Evolutionary conservation across 2,797 vertebrate genomes (phyloP).

Genomic region (Chelon labrosus): DNA sequence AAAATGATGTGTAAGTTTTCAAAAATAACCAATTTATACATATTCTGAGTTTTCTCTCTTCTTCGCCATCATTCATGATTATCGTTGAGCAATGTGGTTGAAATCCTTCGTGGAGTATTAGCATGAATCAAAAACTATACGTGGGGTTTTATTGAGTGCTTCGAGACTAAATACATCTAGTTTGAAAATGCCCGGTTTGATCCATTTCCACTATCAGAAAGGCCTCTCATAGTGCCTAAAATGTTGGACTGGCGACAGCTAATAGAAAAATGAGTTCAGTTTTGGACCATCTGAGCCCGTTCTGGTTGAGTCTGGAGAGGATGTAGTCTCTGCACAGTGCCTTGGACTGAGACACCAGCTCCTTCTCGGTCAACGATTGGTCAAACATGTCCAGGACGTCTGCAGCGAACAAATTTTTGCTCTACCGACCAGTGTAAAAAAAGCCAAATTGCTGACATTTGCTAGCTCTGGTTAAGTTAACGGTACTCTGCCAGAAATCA

Average conservation of each 20-base stretch:
- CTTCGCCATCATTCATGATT: neutral
- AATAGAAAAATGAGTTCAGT: conserved; percentile 82
- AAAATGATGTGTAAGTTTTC: conserved; percentile 2
- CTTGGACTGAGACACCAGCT: conserved; percentile 95
- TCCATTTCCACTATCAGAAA: no score
- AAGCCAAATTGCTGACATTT: no score
- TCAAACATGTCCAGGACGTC: conserved; percentile 95
- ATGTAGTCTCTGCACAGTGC: conserved; percentile 95
- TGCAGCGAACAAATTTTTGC: conserved; percentile 83
- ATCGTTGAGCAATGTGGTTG: neutral
- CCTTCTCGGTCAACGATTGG: conserved; percentile 91
- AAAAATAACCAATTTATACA: neutral
- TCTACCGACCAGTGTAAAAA: no score
- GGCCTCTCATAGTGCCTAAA: no score
- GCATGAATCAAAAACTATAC: neutral
- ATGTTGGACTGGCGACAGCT: no score
- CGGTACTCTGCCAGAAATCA: no score
- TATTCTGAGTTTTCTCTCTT: neutral
- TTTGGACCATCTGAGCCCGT: conserved; percentile 92
- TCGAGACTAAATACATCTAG: neutral
- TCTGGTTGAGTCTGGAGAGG: conserved; percentile 90
- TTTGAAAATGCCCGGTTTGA: no score
- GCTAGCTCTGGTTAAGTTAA: no score
- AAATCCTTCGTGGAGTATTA: neutral
- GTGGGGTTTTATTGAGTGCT: neutral